These are phyloP conservation scores for Lepilemur septentrionalis DNA, from an alignment of 2,797 vertebrate genomes.

Conservation along the genomic window DNA sequence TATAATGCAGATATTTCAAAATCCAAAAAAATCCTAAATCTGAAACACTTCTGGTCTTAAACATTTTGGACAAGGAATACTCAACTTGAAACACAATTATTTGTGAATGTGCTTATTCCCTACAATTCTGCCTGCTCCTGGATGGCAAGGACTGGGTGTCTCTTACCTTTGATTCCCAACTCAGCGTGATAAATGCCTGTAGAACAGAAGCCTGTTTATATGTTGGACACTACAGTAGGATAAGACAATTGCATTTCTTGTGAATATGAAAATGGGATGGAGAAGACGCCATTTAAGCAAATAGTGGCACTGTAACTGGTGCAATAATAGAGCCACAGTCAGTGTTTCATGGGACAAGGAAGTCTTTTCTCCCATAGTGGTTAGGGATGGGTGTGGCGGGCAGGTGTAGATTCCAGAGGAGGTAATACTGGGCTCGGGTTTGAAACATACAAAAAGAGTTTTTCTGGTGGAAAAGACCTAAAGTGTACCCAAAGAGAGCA, in stretches of 20 bases:
- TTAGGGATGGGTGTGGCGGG: accelerated
- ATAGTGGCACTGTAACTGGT: background rate
- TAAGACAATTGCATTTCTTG: background rate
- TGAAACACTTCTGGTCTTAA: background rate
- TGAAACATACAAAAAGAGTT: background rate
- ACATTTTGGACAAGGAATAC: background rate
- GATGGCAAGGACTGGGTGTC: background rate
- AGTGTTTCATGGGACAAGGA: background rate
- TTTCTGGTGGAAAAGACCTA: background rate
- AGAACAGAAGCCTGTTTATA: background rate
- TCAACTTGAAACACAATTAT: background rate
- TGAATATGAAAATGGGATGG: background rate
- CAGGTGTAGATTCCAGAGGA: background rate
- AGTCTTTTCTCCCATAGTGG: background rate
- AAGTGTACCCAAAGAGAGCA: background rate
- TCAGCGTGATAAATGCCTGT: background rate
- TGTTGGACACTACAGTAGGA: background rate
- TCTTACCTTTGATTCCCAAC: background rate
- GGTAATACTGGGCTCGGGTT: background rate
- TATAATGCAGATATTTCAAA: background rate
- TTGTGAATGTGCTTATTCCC: background rate
- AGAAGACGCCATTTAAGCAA: background rate
- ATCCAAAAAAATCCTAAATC: background rate
- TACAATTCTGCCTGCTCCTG: background rate
- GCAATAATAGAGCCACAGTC: accelerated